These are phyloP conservation scores for Oscheius sp. DNA, from an alignment of 2,888 invertebrate genomes.

Conservation along the genomic window DNA sequence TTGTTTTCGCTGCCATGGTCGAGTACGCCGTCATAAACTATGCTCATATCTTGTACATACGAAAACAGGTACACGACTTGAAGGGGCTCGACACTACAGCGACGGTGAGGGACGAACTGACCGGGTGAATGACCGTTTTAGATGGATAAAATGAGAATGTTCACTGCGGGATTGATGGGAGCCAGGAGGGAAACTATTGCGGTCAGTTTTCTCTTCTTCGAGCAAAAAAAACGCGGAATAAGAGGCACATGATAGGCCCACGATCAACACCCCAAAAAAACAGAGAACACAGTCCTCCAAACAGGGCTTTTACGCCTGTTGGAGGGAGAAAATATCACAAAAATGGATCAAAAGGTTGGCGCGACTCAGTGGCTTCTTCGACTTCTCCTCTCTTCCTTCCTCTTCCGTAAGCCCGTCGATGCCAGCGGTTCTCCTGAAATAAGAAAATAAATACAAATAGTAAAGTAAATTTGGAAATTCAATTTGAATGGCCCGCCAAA, in stretches of 20 bases:
- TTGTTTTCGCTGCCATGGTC: conserved; percentile 66
- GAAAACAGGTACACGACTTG: conserved; percentile 63
- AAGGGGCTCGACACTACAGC: conserved; percentile 60
- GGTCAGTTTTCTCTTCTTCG: conserved; percentile 26
- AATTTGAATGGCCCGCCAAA: too few species aligned
- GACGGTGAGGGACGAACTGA: conserved; percentile 49
- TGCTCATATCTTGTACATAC: conserved; percentile 64
- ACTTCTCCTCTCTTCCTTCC: too few species aligned
- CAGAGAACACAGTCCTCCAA: too few species aligned
- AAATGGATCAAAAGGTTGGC: too few species aligned
- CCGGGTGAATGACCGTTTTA: conserved; percentile 28
- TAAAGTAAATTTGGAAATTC: too few species aligned
- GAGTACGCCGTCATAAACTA: conserved; percentile 69
- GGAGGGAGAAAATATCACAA: too few species aligned
- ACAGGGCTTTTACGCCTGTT: too few species aligned
- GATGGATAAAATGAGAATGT: conserved; percentile 63
- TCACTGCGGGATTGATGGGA: conserved; percentile 62
- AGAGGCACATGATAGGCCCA: conserved; percentile 7
- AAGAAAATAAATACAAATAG: too few species aligned
- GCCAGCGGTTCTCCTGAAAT: too few species aligned
- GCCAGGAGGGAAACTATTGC: conserved; percentile 50
- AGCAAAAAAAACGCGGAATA: conserved; percentile 37
- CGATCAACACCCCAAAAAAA: too few species aligned
- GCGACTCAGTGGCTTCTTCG: too few species aligned
- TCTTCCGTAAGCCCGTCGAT: too few species aligned